phyloP scores from a whole-genome alignment of 2,888 invertebrate genomes.

The Tanytarsus gracilentus region DNA sequence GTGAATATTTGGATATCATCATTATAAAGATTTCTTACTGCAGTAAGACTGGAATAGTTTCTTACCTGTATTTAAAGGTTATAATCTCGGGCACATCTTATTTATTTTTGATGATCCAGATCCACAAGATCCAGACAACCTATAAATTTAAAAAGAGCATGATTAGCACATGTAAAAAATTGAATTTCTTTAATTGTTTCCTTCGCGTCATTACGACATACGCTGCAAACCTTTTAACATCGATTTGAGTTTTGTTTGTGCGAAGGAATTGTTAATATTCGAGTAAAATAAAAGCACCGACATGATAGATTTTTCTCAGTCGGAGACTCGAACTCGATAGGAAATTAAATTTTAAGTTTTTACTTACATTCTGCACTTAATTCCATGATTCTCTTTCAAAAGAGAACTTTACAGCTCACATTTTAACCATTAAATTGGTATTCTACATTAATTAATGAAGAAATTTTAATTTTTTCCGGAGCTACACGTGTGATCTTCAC shows the following conservation, averaged over 20 bases:
- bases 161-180: not conserved
- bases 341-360: no score
- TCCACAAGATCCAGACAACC: not conserved
- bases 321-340: conserved; percentile 28
- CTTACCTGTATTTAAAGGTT: not conserved
- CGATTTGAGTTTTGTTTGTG: conserved; percentile 29
- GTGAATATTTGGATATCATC: not conserved
- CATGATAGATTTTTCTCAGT: conserved; percentile 8
- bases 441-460: no score
- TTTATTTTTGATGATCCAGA: not conserved
- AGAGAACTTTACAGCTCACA: no score
- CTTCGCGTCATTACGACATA: conserved; percentile 16
- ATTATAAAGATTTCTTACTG: not conserved
- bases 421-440: no score
- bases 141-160: no score
- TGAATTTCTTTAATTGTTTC: conserved; percentile 19
- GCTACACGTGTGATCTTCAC: no score
- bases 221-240: conserved; percentile 13
- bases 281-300: conserved; percentile 24
- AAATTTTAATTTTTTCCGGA: no score
- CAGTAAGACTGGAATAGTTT: not conserved
- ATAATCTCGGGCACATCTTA: no score
- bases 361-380: not conserved
- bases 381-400: not conserved
- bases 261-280: conserved; percentile 8